Evolutionary conservation across 2,797 vertebrate species (phyloP).

Genomic region (Crocidura indochinensis): DNA sequence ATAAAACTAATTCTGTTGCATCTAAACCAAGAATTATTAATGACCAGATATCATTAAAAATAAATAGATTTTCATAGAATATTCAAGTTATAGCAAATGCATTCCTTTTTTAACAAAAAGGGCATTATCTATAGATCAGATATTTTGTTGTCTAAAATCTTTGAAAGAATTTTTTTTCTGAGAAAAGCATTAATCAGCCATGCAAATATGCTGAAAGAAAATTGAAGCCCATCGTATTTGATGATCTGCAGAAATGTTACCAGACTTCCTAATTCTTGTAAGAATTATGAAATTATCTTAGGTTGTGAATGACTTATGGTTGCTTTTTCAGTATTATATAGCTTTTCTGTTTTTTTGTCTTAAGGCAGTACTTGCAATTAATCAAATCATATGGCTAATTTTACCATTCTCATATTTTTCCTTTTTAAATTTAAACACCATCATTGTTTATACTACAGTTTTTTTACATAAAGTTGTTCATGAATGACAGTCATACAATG

Average conservation of each 20-base stretch:
- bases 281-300: conserved; percentile 26
- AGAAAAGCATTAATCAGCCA: conserved; percentile 8
- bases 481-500: no score
- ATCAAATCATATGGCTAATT: conserved; percentile 34
- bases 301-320: background rate
- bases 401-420: background rate
- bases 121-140: background rate
- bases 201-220: conserved; percentile 18
- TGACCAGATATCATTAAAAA: conserved; percentile 59
- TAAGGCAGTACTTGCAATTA: conserved; percentile 34
- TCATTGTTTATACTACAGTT: no score
- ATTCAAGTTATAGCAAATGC: background rate
- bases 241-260: conserved; percentile 8
- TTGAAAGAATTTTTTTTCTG: conserved; percentile 13
- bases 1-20: conserved; percentile 62
- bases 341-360: conserved; percentile 31
- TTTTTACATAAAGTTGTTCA: no score
- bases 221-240: conserved; percentile 14
- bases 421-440: background rate
- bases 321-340: conserved; percentile 20
- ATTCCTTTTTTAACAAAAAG: background rate
- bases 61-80: background rate
- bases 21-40: conserved; percentile 21
- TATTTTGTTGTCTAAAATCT: background rate
- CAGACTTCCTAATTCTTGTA: conserved; percentile 5